Conservation (phyloP, 1,140 invertebrate genomes). For the Atta texana region DNA sequence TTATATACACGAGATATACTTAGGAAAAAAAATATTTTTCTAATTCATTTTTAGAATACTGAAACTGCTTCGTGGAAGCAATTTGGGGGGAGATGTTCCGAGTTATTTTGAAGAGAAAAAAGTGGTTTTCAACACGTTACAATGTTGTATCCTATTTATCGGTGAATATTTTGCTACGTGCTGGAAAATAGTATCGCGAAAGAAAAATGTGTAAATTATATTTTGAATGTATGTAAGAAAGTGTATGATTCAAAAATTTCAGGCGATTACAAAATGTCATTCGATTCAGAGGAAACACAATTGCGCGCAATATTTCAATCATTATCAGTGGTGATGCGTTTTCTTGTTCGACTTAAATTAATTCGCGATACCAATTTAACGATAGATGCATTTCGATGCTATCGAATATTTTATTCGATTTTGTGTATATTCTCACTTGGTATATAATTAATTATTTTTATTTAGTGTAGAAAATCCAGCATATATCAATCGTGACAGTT, state of each 20-base stretch:
- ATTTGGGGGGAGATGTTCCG: slow-evolving; percentile 22
- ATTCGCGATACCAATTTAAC: not conserved
- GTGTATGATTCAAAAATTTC: not conserved
- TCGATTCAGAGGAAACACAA: not conserved
- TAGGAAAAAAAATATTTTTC: slow-evolving; percentile 73
- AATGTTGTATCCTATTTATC: slow-evolving; percentile 58
- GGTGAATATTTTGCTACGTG: slow-evolving; percentile 35
- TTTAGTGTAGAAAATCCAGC: not conserved
- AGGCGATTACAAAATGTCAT: not conserved
- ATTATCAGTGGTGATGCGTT: not conserved
- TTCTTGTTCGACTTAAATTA: not conserved
- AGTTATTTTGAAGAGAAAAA: slow-evolving; percentile 47
- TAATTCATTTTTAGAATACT: slow-evolving; percentile 75
- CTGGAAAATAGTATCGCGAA: slow-evolving; percentile 8
- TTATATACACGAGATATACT: slow-evolving; percentile 62
- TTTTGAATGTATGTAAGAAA: not conserved
- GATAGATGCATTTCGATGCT: not conserved
- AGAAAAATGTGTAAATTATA: slow-evolving; percentile 38
- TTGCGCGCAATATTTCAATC: slow-evolving; percentile 6
- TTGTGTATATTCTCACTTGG: not conserved
- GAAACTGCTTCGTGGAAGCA: slow-evolving; percentile 60
- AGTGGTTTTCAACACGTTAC: slow-evolving; percentile 62
- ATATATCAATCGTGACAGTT: not conserved
- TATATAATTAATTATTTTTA: slow-evolving; percentile 29
- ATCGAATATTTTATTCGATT: not conserved